These are phyloP conservation scores for Apostichopus parvimensis DNA, from an alignment of 35 echinoderm and acorn worm genomes.

Conservation along the genomic window DNA sequence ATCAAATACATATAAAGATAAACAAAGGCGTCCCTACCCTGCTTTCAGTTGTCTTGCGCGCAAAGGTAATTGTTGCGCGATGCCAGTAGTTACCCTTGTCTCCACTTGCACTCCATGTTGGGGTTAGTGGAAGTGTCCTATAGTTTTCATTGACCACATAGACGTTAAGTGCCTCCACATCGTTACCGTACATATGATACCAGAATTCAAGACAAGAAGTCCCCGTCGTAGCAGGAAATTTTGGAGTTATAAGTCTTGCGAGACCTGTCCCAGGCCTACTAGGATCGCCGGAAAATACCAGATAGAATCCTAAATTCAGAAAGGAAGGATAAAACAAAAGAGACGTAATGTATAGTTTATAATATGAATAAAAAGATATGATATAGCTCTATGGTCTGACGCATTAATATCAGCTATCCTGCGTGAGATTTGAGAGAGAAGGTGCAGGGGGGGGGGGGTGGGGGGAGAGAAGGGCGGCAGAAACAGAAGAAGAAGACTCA, in stretches of 20 bases:
- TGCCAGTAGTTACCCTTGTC: slow-evolving; percentile 81
- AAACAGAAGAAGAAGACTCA: too few species aligned
- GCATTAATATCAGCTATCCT: too few species aligned
- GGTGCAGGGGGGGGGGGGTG: too few species aligned
- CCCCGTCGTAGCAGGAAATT: neutral
- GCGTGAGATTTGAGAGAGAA: too few species aligned
- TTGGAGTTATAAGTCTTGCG: slow-evolving; percentile 67
- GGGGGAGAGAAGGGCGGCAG: too few species aligned
- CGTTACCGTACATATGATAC: slow-evolving; percentile 88
- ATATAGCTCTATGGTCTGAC: too few species aligned
- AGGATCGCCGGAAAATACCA: neutral
- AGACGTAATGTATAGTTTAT: too few species aligned
- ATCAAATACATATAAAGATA: too few species aligned
- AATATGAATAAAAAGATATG: too few species aligned
- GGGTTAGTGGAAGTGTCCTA: slow-evolving; percentile 14
- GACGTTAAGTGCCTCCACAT: slow-evolving; percentile 72
- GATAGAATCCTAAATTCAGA: slow-evolving; percentile 18
- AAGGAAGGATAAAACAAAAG: neutral
- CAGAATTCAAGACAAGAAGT: slow-evolving; percentile 81
- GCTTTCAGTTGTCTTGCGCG: neutral
- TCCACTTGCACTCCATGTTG: slow-evolving; percentile 47
- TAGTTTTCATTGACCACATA: slow-evolving; percentile 51
- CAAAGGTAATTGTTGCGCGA: slow-evolving; percentile 50
- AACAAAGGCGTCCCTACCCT: slow-evolving; percentile 45
- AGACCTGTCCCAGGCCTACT: neutral